These are phyloP conservation scores for Erannis defoliaria DNA, from an alignment of 2,888 invertebrate species.

Conservation along the genomic window DNA sequence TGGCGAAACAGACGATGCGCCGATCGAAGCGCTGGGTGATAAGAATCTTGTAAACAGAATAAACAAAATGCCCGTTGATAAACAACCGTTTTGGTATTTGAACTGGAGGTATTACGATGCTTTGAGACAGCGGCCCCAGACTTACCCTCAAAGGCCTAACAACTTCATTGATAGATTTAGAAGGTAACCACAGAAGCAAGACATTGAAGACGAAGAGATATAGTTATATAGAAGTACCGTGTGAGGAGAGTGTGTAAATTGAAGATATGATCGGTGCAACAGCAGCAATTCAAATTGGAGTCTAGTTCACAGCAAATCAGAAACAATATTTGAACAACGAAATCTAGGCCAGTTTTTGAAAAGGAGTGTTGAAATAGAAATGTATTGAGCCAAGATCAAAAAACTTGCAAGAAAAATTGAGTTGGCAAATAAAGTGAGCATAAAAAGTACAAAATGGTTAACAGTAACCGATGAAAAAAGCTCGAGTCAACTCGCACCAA, in stretches of 20 bases:
- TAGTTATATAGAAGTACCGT: background rate
- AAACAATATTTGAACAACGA: background rate
- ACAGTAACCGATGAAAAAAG: conserved; percentile 5
- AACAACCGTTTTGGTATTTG: conserved; percentile 89
- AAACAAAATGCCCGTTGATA: conserved; percentile 86
- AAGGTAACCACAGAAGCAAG: background rate
- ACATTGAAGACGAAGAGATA: background rate
- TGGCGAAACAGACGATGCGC: conserved; percentile 77
- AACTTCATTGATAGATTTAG: conserved; percentile 49
- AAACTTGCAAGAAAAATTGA: background rate
- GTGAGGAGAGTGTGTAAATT: background rate
- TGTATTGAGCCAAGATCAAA: background rate
- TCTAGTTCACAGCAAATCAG: background rate
- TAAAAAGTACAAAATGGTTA: conserved; percentile 3
- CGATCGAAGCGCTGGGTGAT: conserved; percentile 88
- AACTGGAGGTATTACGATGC: conserved; percentile 88
- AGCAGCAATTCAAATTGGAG: background rate
- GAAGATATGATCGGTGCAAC: background rate
- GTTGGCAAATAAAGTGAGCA: background rate
- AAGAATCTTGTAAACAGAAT: conserved; percentile 84
- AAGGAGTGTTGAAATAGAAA: background rate
- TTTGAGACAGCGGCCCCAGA: conserved; percentile 71
- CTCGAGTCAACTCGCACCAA: background rate
- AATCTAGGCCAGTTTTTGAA: background rate
- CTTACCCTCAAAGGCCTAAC: conserved; percentile 65